Conservation (phyloP, 1,140 invertebrate species). For the Steinernema khuongi region DNA sequence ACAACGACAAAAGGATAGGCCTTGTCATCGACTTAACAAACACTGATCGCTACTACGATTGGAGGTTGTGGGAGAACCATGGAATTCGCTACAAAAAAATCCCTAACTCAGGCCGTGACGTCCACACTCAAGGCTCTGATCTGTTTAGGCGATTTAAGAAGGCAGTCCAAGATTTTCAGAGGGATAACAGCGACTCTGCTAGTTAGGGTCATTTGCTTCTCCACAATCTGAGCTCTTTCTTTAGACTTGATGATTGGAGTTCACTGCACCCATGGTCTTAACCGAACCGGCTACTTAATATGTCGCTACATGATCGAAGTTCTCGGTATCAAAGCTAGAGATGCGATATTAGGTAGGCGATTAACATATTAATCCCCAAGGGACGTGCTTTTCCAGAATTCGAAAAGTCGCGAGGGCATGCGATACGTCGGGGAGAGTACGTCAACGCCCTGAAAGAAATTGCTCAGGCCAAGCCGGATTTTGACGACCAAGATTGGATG, state of each 20-base stretch:
- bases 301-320: conserved; percentile 5
- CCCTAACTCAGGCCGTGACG: background rate
- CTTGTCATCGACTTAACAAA: background rate
- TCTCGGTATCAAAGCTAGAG: no score
- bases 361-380: background rate
- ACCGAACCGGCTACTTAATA: background rate
- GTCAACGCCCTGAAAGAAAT: background rate
- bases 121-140: background rate
- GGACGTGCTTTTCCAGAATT: background rate
- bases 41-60: background rate
- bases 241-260: background rate
- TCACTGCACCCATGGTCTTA: conserved; percentile 1
- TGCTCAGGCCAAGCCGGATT: background rate
- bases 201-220: background rate
- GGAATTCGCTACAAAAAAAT: background rate
- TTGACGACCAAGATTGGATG: background rate
- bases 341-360: no score
- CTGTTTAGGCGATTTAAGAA: background rate
- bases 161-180: background rate
- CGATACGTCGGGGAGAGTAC: background rate
- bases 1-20: no score
- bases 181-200: background rate
- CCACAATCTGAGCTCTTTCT: background rate
- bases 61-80: background rate
- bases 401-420: background rate